These are phyloP conservation scores for Oncorhynchus keta DNA, from an alignment of 2,113 vertebrate species.

Conservation along the genomic window DNA sequence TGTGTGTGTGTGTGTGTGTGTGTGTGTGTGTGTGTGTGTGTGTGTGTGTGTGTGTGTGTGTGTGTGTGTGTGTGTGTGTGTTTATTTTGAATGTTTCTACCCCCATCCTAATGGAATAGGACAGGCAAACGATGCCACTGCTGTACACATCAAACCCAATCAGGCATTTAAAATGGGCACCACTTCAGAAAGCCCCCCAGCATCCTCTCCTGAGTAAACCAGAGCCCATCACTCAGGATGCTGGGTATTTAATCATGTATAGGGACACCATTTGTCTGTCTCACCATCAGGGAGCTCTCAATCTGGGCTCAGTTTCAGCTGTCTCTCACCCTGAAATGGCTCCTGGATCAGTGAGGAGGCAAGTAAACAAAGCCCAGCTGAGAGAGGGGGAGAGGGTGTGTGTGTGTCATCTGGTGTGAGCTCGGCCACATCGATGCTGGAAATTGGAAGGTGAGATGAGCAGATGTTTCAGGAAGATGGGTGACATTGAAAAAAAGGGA, in stretches of 20 bases:
- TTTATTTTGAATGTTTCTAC: background rate
- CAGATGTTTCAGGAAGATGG: constrained; percentile 5
- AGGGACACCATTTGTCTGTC: background rate
- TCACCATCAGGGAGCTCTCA: background rate
- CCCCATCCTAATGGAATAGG: constrained; percentile 28
- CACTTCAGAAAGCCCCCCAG: background rate
- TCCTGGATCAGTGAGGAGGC: background rate
- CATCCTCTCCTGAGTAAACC: background rate
- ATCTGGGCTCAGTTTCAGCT: background rate
- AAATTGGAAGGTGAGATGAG: constrained; percentile 8
- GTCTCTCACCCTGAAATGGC: too few relatives aligned
- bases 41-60: background rate
- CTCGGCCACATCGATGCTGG: background rate
- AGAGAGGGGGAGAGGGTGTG: background rate
- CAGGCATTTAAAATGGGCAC: constrained; percentile 13
- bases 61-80: background rate
- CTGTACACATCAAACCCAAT: constrained; percentile 24
- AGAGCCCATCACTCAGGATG: background rate
- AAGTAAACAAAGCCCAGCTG: background rate
- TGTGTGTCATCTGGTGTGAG: constrained; percentile 14
- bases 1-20: constrained; percentile 1
- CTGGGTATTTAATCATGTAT: background rate
- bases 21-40: background rate
- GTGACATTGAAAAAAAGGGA: constrained; percentile 42
- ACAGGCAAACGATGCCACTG: constrained; percentile 16